Evolutionary conservation across 2,888 invertebrate species (phyloP), one percentile per base, ranked within the genome.

Genomic region (Drosophila ustulata): DNA sequence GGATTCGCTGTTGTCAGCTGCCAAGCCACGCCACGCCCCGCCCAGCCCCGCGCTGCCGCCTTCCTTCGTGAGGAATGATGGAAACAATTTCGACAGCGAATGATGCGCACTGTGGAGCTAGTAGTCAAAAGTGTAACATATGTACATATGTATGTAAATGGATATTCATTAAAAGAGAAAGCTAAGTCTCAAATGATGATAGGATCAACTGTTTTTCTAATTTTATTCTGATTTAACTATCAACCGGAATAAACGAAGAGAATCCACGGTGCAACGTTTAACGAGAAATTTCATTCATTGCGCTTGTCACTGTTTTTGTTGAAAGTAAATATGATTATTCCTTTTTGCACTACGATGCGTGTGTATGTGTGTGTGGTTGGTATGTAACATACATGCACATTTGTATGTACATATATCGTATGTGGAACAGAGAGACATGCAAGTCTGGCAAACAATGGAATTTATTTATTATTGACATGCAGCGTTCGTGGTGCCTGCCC

Each of bases 381-480:
- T 9, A 9, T 34, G 11, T 51, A 53, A 50, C 41, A 49, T 56
- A 58, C 47, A 18, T 13, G 23, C 34, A 61, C 47, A 25, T 11
- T 23, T 39, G 39, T 9, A 41, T 7, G 50, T 23, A 68, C 37
- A n/a, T 49, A 58, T 58, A 32, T 4, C 39, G 3, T 18, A 53
- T 18, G 32, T 65, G 23, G 74, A 43, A 47, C 57, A 56, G 62
- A 34, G 52, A 37, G 30, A 18, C 26, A 47, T 13, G 32, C 18
- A 41, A 47, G 63, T 49, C 61, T 45, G 68, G 75, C 78, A 84
- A 83, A 85, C 83, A 83, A 83, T 82, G 83, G 81, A 66, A 78
- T 77, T 72, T 83, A 85, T 83, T 83, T 83, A 83, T 83, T 83
- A 83, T 83, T 85, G 85, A 83, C 83, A 81, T 81, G 71, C 69